Base-by-base conservation (phyloP, 2,113 vertebrate genomes). In the Pterophyllum scalare region DNA sequence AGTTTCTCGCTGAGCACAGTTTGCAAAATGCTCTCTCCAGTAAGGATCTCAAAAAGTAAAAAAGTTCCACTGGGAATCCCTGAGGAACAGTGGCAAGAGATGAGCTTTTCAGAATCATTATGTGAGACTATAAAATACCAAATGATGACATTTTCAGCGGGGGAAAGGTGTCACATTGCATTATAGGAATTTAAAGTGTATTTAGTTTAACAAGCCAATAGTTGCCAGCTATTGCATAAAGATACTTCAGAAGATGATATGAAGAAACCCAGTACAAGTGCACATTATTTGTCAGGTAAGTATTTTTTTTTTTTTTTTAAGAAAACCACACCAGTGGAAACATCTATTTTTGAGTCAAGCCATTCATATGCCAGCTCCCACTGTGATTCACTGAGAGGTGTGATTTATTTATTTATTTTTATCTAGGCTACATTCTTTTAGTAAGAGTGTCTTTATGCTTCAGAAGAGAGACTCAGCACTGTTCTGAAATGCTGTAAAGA, bases 41-140 rank as follows among this genome's bases (percentile, higher is more conserved):
- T 72, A 28, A 72, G 46, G 52, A 72, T 31, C 67, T 70, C 49
- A 28, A 7, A 70, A 70, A 70, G 65, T 70, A 70, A 70, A 70
- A 70, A 70, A 24, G 40, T 43, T 72, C 67, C 12, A 26, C 67
- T 72, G 67, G 26, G 46, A 72, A 20, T 31, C 46, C 46, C 46
- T 72, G 17, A 72, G 67, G 46, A 72, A 31, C 65, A 31, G 62
- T 22, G 19, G 67, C 46, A 52, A 26, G 67, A 52, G 46, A 52
- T 54, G 46, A 72, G 46, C 67, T 8, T 26, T 54, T 54, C 43
- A 31, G 46, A 54, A 72, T 54, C 67, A 72, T 72, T 72, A 72
- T 72, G 67, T 72, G 67, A 72, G 3, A 52, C 67, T 54, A 20
- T 72, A 31, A 72, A 72, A 72, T 52, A 54, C 67, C 46, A 33